A percentile compares a stretch with the other conserved stretches of the same genome.
These are phyloP conservation scores for Xestia c-nigrum DNA, from an alignment of 2,888 invertebrate species.

Conservation along the genomic window DNA sequence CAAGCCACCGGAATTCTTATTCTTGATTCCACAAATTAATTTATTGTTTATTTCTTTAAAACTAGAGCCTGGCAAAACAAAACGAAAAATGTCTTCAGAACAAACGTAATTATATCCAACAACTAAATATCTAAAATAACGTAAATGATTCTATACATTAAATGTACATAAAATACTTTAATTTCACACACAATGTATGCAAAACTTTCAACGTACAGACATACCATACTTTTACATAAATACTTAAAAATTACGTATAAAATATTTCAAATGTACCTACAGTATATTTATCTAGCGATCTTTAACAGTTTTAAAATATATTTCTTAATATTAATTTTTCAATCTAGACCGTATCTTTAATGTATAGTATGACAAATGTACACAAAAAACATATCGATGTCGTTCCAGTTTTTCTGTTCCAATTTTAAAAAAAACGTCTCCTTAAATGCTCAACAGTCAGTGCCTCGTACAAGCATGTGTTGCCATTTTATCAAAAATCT, in stretches of 20 bases:
- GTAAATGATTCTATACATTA: constrained; percentile 26
- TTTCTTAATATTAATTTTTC: constrained; percentile 43
- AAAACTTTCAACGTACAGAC: constrained; percentile 43
- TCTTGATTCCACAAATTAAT: not conserved
- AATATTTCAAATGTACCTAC: constrained; percentile 61
- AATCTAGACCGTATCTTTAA: constrained; percentile 37
- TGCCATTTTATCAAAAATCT: not conserved
- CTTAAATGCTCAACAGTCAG: not conserved
- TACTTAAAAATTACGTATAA: constrained; percentile 61
- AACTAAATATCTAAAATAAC: not conserved
- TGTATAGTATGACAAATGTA: constrained; percentile 42
- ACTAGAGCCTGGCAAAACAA: not conserved
- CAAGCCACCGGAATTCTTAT: not conserved
- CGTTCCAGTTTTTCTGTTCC: not conserved
- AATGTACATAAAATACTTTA: constrained; percentile 45
- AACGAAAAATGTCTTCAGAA: not conserved
- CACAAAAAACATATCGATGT: too few relatives aligned
- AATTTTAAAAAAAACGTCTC: not conserved
- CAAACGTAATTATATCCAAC: not conserved
- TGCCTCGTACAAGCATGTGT: not conserved
- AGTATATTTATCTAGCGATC: constrained; percentile 61
- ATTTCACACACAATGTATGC: constrained; percentile 21
- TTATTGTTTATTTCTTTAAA: not conserved
- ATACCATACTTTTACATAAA: constrained; percentile 38
- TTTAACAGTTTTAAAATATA: constrained; percentile 61